Percentiles rank a stretch among this genome's conserved stretches.
Conservation (phyloP, 2,888 invertebrate species). For the Amphipyra tragopoginis region DNA sequence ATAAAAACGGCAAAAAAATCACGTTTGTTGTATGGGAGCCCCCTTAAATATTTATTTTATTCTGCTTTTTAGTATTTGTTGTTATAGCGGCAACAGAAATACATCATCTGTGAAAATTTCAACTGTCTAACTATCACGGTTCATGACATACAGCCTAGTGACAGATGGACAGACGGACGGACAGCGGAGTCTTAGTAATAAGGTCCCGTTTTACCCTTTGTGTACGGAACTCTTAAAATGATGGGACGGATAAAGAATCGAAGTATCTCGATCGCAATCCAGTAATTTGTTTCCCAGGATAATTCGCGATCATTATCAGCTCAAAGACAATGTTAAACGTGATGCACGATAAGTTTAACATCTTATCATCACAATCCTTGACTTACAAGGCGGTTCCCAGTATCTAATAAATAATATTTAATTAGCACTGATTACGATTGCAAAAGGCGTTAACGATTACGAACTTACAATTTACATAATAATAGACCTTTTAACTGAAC, state of each 20-base stretch:
- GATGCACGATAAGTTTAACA: conserved; percentile 79
- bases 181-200: too few relatives aligned
- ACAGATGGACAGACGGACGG: too few relatives aligned
- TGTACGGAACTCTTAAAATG: too few relatives aligned
- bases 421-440: conserved; percentile 68
- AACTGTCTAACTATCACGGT: too few relatives aligned
- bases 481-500: conserved; percentile 50
- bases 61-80: too few relatives aligned
- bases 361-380: conserved; percentile 76
- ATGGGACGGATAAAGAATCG: conserved; percentile 10
- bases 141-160: too few relatives aligned
- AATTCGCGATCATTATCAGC: conserved; percentile 47
- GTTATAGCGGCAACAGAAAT: too few relatives aligned
- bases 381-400: conserved; percentile 79
- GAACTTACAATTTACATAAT: conserved; percentile 63
- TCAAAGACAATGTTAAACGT: conserved; percentile 61
- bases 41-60: too few relatives aligned
- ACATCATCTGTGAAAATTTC: too few relatives aligned
- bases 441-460: conserved; percentile 66
- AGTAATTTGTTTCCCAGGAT: conserved; percentile 49
- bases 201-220: too few relatives aligned
- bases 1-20: too few relatives aligned
- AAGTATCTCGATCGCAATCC: conserved; percentile 48
- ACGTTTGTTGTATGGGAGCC: too few relatives aligned
- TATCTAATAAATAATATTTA: conserved; percentile 64